Evolutionary conservation across 1,140 invertebrate species (phyloP).

Genomic region (Catajapyx aquilonaris): DNA sequence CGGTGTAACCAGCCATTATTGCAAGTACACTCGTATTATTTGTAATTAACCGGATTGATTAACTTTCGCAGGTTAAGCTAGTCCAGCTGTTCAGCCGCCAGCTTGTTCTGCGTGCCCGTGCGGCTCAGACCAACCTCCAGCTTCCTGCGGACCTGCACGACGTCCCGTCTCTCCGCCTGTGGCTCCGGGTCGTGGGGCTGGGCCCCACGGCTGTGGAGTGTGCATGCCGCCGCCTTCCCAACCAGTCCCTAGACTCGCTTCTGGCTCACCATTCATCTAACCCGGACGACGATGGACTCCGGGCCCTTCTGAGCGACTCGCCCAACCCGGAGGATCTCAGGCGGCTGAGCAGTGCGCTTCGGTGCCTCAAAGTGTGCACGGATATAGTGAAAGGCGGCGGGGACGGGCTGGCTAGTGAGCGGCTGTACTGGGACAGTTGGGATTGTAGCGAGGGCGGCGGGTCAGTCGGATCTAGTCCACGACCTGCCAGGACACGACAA

Average conservation of each 20-base stretch:
- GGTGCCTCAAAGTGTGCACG: slow-evolving; percentile 63
- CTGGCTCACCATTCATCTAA: slow-evolving; percentile 4
- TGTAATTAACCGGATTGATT: slow-evolving; percentile 4
- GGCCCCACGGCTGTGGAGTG: slow-evolving; percentile 46
- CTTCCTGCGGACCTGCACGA: slow-evolving; percentile 32
- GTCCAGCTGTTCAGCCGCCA: slow-evolving; percentile 82
- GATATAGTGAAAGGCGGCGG: slow-evolving; percentile 30
- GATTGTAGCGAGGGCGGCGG: slow-evolving; percentile 27
- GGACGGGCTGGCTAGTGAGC: slow-evolving; percentile 23
- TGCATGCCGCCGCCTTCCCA: slow-evolving; percentile 10
- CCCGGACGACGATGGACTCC: slow-evolving; percentile 34
- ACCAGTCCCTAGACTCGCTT: slow-evolving; percentile 3
- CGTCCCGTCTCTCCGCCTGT: slow-evolving; percentile 59
- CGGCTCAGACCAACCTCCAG: slow-evolving; percentile 37
- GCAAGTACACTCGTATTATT: too few species aligned
- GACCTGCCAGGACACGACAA: slow-evolving; percentile 26
- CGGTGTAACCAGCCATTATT: too few species aligned
- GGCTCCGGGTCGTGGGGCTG: slow-evolving; percentile 76
- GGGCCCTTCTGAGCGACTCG: slow-evolving; percentile 39
- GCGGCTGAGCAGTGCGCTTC: slow-evolving; percentile 54
- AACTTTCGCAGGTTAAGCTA: slow-evolving; percentile 59
- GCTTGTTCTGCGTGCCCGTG: slow-evolving; percentile 66
- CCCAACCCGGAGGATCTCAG: slow-evolving; percentile 55
- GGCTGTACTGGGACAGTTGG: slow-evolving; percentile 87
- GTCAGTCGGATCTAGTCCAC: slow-evolving; percentile 31